A percentile compares a stretch with the other conserved stretches of the same genome.
phyloP scores from a whole-genome alignment of 2,797 vertebrate species.

The Bovichtus variegatus region DNA sequence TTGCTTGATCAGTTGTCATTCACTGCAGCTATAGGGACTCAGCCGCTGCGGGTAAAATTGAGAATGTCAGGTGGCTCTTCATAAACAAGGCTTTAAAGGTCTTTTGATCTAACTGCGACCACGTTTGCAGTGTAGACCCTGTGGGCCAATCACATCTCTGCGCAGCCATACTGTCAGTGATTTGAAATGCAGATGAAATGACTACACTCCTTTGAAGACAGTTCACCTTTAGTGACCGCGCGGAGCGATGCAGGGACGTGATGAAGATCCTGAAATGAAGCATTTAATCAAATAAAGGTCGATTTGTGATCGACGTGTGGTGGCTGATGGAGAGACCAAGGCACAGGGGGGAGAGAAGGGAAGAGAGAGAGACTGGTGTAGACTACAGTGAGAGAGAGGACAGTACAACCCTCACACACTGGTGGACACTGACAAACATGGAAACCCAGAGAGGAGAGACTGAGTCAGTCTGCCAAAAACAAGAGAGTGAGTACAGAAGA shows the following conservation, averaged over 20 bases:
- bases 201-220: conserved; percentile 49
- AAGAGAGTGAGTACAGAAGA: neutral
- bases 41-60: conserved; percentile 24
- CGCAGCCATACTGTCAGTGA: conserved; percentile 18
- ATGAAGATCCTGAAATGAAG: conserved; percentile 39
- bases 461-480: neutral
- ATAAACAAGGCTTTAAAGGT: conserved; percentile 57
- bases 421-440: conserved; percentile 30
- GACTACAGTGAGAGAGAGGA: neutral
- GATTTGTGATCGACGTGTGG: conserved; percentile 56
- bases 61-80: conserved; percentile 61
- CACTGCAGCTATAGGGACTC: conserved; percentile 37
- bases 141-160: conserved; percentile 12
- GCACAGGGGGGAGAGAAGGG: neutral
- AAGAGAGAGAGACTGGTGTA: neutral
- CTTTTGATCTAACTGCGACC: conserved; percentile 58
- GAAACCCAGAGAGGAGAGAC: conserved; percentile 4
- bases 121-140: conserved; percentile 27
- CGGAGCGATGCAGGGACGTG: conserved; percentile 39
- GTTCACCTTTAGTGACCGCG: conserved; percentile 48
- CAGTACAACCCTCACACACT: neutral
- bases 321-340: conserved; percentile 22
- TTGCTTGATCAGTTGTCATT: conserved; percentile 68
- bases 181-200: conserved; percentile 62
- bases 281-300: conserved; percentile 71